These are phyloP conservation scores for Petrocephalus sullivani DNA, from an alignment of 2,797 vertebrate species.

Conservation along the genomic window DNA sequence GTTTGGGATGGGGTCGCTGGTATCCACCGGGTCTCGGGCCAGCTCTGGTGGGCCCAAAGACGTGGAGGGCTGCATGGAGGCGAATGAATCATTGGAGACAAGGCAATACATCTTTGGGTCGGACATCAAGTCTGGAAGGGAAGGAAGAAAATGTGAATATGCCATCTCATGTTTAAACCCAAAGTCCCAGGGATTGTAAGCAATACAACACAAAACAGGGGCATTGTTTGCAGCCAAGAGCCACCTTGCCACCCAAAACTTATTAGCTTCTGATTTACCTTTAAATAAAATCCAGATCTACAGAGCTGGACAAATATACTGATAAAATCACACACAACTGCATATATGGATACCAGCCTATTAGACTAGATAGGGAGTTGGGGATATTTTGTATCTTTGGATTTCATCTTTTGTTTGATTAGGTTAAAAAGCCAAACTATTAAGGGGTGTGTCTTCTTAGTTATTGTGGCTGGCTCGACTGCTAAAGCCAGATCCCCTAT, in stretches of 20 bases:
- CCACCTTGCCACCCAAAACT: neutral
- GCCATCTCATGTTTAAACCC: neutral
- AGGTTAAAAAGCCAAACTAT: neutral
- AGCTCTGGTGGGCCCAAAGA: conserved; percentile 86
- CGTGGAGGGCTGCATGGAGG: conserved; percentile 93
- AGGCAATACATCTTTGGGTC: conserved; percentile 93
- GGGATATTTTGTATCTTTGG: neutral
- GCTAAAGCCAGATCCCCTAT: too few species aligned
- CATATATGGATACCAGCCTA: neutral
- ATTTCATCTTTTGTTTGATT: neutral
- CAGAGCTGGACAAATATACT: neutral
- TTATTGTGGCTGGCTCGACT: too few species aligned
- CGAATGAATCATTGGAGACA: conserved; percentile 92
- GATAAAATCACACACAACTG: neutral
- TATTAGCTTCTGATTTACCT: neutral
- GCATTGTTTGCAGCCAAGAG: neutral
- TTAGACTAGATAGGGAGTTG: neutral
- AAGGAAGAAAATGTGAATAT: neutral
- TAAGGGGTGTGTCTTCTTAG: neutral
- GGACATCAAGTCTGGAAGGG: conserved; percentile 75
- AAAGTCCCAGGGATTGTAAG: neutral
- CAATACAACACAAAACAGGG: neutral
- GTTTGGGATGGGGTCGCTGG: conserved; percentile 52
- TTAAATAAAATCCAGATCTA: neutral
- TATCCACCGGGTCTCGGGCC: conserved; percentile 71